Evolutionary conservation across 2,888 invertebrate species (phyloP).

Genomic region (Perizoma flavofasciatum): DNA sequence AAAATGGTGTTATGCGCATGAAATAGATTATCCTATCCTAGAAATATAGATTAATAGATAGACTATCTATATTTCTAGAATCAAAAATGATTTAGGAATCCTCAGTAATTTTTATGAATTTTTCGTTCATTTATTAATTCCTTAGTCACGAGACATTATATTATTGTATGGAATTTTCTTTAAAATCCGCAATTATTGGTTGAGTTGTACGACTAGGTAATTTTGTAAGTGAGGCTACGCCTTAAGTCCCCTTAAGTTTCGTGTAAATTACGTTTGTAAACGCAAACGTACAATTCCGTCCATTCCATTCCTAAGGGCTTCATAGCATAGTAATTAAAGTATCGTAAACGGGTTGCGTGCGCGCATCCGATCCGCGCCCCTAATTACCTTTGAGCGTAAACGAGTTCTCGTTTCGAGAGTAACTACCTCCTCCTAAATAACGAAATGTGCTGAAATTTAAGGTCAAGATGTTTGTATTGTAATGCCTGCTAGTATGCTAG

Average conservation of each 20-base stretch:
- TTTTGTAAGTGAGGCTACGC: not conserved
- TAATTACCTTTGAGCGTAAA: constrained; percentile 41
- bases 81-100: too few species aligned
- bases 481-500: too few species aligned
- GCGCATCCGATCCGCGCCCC: constrained; percentile 39
- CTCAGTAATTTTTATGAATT: too few species aligned
- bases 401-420: constrained; percentile 19
- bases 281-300: constrained; percentile 38
- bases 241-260: constrained; percentile 1
- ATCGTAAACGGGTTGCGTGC: constrained; percentile 46
- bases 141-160: too few species aligned
- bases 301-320: constrained; percentile 33
- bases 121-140: too few species aligned
- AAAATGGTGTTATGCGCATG: too few species aligned
- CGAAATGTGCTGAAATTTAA: not conserved
- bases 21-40: too few species aligned
- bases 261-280: constrained; percentile 19
- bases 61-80: too few species aligned
- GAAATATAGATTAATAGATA: too few species aligned
- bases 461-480: not conserved
- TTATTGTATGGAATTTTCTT: too few species aligned
- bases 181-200: too few species aligned
- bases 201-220: too few species aligned
- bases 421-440: constrained; percentile 1
- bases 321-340: constrained; percentile 47